phyloP scores from a whole-genome alignment of 2,113 vertebrate species.

The Prunella fulvescens region DNA sequence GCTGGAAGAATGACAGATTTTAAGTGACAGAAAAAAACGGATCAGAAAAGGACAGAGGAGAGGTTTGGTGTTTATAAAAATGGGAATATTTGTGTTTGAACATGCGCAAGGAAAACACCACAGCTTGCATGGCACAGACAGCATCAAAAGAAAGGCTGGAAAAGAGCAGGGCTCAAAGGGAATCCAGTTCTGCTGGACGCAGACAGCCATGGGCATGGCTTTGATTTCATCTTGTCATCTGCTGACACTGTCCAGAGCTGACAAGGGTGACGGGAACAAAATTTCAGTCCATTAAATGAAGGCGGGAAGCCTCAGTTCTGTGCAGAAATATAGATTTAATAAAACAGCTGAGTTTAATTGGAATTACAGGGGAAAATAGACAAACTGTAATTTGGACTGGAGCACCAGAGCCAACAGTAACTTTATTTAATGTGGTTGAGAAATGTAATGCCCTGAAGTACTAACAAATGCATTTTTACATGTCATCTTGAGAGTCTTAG shows the following conservation, averaged over 20 bases:
- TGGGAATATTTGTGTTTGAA: background rate
- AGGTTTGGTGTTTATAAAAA: background rate
- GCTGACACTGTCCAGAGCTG: background rate
- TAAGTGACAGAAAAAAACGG: background rate
- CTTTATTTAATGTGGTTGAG: background rate
- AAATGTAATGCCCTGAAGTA: background rate
- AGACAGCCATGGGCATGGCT: accelerated
- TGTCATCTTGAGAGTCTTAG: background rate
- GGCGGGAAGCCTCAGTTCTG: background rate
- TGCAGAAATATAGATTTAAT: background rate
- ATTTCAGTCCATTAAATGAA: background rate
- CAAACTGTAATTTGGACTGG: background rate
- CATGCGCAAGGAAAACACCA: accelerated
- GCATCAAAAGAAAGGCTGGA: background rate
- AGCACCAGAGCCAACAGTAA: background rate
- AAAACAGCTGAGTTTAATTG: background rate
- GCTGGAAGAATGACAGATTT: background rate
- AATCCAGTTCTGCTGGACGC: background rate
- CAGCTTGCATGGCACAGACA: background rate
- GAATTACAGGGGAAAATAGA: background rate
- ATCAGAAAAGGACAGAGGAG: background rate
- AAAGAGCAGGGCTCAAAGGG: background rate
- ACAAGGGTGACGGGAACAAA: background rate
- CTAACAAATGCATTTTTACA: background rate
- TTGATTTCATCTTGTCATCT: background rate